Conservation (phyloP, 2,113 vertebrate species). For the Phrynocephalus versicolor region DNA sequence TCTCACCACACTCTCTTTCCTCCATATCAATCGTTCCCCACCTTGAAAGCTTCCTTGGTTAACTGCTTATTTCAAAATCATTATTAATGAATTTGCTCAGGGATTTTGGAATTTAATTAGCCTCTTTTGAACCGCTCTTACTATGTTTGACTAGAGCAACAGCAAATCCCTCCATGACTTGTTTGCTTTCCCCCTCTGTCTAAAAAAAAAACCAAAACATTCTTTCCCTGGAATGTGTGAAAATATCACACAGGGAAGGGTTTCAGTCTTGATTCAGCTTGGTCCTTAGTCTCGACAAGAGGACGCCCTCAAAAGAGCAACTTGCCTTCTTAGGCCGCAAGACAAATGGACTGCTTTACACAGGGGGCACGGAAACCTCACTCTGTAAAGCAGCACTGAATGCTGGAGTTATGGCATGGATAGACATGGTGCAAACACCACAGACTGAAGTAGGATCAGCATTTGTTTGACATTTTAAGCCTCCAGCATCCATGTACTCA, state of each 20-base stretch:
- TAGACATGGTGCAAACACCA: fast-evolving
- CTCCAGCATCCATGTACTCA: no score
- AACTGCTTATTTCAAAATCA: constrained; percentile 69
- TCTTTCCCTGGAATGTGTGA: constrained; percentile 57
- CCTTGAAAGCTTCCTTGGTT: constrained; percentile 66
- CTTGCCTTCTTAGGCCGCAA: neutral
- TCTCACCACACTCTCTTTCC: constrained; percentile 32
- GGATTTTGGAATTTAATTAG: constrained; percentile 74
- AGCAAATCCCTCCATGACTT: constrained; percentile 70
- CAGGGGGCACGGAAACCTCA: neutral
- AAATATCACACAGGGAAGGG: constrained; percentile 21
- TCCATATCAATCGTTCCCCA: constrained; percentile 63
- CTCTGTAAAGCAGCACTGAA: fast-evolving
- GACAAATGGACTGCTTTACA: fast-evolving
- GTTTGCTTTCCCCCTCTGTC: constrained; percentile 58
- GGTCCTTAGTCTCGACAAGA: constrained; percentile 38
- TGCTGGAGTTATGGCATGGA: neutral
- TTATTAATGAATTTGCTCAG: constrained; percentile 68
- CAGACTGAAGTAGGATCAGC: neutral
- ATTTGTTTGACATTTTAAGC: no score
- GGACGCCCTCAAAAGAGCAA: neutral
- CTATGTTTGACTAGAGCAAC: constrained; percentile 66
- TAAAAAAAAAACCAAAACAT: no score
- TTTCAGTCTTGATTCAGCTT: constrained; percentile 31
- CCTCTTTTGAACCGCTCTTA: constrained; percentile 70